A percentile compares a stretch with the other conserved stretches of the same genome.
Evolutionary conservation across 2,888 invertebrate genomes (phyloP).

Genomic region (Carterocephalus palaemon): DNA sequence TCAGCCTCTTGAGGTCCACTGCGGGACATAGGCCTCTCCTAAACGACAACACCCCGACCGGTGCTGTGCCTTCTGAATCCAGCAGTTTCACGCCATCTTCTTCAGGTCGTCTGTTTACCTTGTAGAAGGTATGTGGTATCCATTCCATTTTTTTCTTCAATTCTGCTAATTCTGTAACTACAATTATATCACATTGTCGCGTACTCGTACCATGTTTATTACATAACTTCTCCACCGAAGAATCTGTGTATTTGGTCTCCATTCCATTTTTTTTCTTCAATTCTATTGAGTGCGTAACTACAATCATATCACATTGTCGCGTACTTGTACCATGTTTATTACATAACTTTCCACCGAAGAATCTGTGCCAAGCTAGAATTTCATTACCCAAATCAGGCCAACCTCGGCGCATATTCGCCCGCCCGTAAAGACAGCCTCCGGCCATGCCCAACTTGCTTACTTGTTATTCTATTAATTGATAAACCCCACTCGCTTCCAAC

Average conservation of each 20-base stretch:
- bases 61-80: no score
- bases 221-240: no score
- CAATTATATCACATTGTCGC: no score
- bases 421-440: slow-evolving; percentile 3
- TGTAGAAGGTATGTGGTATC: no score
- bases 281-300: background rate
- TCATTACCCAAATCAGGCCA: slow-evolving; percentile 10
- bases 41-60: no score
- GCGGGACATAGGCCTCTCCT: no score
- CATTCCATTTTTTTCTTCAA: background rate
- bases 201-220: no score
- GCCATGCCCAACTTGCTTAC: background rate
- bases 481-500: background rate
- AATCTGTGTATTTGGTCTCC: no score
- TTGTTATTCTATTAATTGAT: background rate
- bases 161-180: background rate
- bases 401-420: slow-evolving; percentile 5
- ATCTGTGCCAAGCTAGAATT: slow-evolving; percentile 8
- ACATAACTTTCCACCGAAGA: slow-evolving; percentile 3
- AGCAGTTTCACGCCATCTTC: no score
- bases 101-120: no score
- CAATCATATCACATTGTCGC: background rate
- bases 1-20: no score
- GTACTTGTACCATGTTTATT: slow-evolving; percentile 1
- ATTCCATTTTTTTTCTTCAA: background rate